Conservation (phyloP, 2,888 invertebrate species). For the Phytoseiulus persimilis region DNA sequence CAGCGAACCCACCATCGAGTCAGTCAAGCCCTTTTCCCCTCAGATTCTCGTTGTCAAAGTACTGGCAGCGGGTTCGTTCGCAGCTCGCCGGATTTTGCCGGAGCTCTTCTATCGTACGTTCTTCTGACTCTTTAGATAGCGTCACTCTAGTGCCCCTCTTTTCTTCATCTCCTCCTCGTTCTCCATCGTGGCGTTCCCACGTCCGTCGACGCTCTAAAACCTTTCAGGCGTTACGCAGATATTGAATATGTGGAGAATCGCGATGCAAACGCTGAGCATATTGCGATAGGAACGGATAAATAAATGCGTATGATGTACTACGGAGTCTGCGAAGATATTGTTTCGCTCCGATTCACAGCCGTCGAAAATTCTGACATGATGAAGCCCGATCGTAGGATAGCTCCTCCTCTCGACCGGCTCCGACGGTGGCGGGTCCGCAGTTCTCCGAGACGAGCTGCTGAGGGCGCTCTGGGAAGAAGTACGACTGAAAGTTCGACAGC, state of each 20-base stretch:
- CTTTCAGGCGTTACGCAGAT: conserved; percentile 37
- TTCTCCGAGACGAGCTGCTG: not conserved
- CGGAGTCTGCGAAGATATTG: not conserved
- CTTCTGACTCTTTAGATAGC: not conserved
- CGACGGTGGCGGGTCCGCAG: not conserved
- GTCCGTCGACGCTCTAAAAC: conserved; percentile 23
- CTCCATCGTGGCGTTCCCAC: not conserved
- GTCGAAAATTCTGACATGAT: not conserved
- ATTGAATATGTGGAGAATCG: conserved; percentile 34
- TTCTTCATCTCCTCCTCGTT: not conserved
- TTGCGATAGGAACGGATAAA: conserved; percentile 19
- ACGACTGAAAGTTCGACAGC: not conserved
- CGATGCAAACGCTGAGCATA: not conserved
- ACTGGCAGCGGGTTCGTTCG: not conserved
- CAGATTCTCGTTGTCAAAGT: not conserved
- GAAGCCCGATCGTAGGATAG: not conserved
- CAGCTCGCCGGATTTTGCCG: not conserved
- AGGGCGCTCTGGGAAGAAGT: not conserved
- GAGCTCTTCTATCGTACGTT: conserved; percentile 5
- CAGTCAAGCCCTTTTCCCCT: not conserved
- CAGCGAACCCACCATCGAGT: not conserved
- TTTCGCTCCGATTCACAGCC: not conserved
- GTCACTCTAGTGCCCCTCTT: not conserved
- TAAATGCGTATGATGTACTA: conserved; percentile 27
- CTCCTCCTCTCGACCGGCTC: not conserved